These are phyloP conservation scores for Xiphorhynchus elegans DNA, from an alignment of 2,113 vertebrate species.

Conservation along the genomic window DNA sequence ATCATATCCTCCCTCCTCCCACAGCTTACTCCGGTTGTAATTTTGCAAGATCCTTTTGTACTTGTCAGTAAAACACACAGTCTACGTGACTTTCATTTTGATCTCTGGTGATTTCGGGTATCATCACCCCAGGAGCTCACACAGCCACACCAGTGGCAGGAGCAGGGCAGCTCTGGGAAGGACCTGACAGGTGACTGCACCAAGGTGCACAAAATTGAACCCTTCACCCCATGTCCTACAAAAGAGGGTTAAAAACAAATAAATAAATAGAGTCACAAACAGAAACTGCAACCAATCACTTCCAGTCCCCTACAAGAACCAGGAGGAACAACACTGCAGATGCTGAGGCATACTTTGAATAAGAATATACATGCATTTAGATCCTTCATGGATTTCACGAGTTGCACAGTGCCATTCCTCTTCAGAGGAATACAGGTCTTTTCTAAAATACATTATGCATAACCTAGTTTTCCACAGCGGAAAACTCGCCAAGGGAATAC, in stretches of 20 bases:
- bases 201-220: accelerated
- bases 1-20: background rate
- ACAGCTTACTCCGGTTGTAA: background rate
- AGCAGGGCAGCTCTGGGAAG: background rate
- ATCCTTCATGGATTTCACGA: background rate
- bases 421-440: slow-evolving; percentile 20
- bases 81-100: background rate
- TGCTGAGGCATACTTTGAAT: background rate
- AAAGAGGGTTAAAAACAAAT: background rate
- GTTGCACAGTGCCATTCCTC: background rate
- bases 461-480: slow-evolving; percentile 32
- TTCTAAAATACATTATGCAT: slow-evolving; percentile 26
- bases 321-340: background rate
- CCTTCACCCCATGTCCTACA: background rate
- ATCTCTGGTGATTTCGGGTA: background rate
- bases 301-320: background rate
- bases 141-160: background rate
- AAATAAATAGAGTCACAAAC: background rate
- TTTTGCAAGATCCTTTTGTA: background rate
- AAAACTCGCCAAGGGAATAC: slow-evolving; percentile 50
- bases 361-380: background rate
- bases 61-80: background rate
- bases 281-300: background rate
- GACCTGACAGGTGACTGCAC: background rate
- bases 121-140: background rate